These are phyloP conservation scores for Ormyrus pomaceus DNA, from an alignment of 2,888 invertebrate genomes.

Conservation along the genomic window DNA sequence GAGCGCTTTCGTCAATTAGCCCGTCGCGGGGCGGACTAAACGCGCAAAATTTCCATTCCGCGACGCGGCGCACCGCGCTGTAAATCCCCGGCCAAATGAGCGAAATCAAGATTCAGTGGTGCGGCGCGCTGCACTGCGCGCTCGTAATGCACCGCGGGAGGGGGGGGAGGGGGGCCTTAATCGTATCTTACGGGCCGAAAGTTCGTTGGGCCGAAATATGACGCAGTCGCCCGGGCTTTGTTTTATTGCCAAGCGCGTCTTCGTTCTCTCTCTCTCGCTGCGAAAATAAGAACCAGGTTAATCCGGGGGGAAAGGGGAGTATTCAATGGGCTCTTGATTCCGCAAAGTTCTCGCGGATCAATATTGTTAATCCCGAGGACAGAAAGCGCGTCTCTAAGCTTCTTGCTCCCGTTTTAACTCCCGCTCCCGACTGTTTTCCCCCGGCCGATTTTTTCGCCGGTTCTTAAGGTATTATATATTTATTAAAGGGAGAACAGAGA, in stretches of 20 bases:
- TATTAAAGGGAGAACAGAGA: too few species aligned
- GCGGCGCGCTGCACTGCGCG: too few species aligned
- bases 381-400: conserved; percentile 16
- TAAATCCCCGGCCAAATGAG: conserved; percentile 28
- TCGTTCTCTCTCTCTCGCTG: background rate
- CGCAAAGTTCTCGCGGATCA: conserved; percentile 25
- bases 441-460: conserved; percentile 15
- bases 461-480: background rate
- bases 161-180: background rate
- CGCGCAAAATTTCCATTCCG: conserved; percentile 23
- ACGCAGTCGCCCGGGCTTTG: background rate
- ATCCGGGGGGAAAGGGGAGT: background rate
- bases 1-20: background rate
- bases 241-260: background rate
- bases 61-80: background rate
- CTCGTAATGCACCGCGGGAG: too few species aligned
- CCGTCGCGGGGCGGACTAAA: background rate
- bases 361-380: conserved; percentile 48
- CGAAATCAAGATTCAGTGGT: conserved; percentile 29
- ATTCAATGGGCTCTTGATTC: conserved; percentile 46
- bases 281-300: conserved; percentile 25
- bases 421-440: background rate
- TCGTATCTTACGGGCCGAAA: conserved; percentile 19
- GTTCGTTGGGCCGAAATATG: conserved; percentile 10
- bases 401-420: conserved; percentile 1